Conservation (phyloP, 2,888 invertebrate species). For the Eilema caniola region DNA sequence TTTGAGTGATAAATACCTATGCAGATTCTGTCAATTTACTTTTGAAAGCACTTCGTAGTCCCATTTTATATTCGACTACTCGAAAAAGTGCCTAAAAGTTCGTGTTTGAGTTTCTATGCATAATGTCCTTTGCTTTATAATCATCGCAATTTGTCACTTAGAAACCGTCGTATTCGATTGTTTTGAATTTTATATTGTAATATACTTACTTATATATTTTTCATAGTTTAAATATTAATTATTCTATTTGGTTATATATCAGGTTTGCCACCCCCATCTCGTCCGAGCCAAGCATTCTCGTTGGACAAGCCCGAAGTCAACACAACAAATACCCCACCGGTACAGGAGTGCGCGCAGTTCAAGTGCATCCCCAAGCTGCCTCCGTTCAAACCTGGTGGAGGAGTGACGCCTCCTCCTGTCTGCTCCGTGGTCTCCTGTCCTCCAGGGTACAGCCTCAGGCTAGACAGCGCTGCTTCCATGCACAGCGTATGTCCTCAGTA, state of each 20-base stretch:
- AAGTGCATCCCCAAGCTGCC: constrained; percentile 84
- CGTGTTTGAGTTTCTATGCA: no score
- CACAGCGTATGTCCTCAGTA: constrained; percentile 83
- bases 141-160: no score
- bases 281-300: constrained; percentile 68
- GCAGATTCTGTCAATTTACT: no score
- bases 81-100: no score
- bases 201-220: no score
- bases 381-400: constrained; percentile 70
- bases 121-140: no score
- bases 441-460: constrained; percentile 84
- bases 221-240: neutral
- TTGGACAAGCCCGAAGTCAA: constrained; percentile 68
- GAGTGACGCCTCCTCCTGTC: constrained; percentile 56
- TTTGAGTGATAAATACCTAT: no score
- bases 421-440: constrained; percentile 88
- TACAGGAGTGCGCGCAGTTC: constrained; percentile 83
- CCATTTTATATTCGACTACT: no score
- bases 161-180: no score
- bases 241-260: neutral
- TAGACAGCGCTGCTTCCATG: constrained; percentile 68
- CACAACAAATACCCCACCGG: constrained; percentile 32
- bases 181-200: no score
- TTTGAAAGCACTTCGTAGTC: no score
- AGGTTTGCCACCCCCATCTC: constrained; percentile 56